Base-by-base conservation (phyloP, 2,797 vertebrate species). In the Falco rusticolus region DNA sequence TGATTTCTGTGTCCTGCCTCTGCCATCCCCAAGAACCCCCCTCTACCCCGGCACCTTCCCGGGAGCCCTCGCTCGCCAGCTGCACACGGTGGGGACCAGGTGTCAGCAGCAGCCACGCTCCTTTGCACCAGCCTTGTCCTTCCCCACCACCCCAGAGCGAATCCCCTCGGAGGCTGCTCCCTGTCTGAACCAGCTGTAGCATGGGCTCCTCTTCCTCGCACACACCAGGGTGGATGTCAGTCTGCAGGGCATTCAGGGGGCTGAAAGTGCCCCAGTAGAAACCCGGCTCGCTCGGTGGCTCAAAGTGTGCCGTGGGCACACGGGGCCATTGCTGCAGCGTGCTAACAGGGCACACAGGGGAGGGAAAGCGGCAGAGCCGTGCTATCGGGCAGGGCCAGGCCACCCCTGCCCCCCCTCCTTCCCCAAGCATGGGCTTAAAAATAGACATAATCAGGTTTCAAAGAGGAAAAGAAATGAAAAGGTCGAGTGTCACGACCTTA, bases 361-460 rank as follows among this genome's bases (percentile, higher is more conserved):
- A 85, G 79, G 60, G 70, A 64, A 64, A 53, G 12, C 72, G 81
- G 71, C 5, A 0, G 75, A 84, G 74, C 86, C 12, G 10, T 0
- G 0, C 82, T 59, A 45, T 81, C 0, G 0, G 41, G 59, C 79
- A 64, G 87, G 84, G 92, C 91, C 93, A 89, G 84, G 84, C 83
- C 78, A 84, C 71, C 48, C 82, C 77, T 82, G 56, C 75, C 92
- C 87, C 80, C 56, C 41, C 80, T 92, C 64, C 93, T 92, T 89
- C 89, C 89, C 78, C 8, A 6, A 72, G 75, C 89, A 92, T 1
- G 1, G 56, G 72, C 93, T 96, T 97, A 96, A 97, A 97, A 97
- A 96, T 97, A 97, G 97, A 76, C 1, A 65, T 97, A 96, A 95
- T 97, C 96, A 90, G 91, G 94, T 97, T 97, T 97, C 97, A 97